Evolutionary conservation across 2,888 invertebrate species (phyloP), one percentile per base, ranked within the genome.

Genomic region (Scaptomyza reducta): DNA sequence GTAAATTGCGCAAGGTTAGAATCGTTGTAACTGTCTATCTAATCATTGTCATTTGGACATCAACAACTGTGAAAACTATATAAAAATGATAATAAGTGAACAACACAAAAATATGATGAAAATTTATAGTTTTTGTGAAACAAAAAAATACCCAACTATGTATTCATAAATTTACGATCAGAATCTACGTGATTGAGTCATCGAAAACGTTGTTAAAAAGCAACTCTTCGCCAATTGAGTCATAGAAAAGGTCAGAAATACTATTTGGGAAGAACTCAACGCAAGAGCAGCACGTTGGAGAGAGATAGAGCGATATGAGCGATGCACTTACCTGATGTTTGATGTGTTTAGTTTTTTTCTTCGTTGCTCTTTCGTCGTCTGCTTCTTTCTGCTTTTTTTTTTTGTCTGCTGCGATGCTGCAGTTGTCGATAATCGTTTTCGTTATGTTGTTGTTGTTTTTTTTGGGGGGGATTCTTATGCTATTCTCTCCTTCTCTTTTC

Each of bases 1-100:
- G 64, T 86, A 81, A 81, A 88, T 81, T 82, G 69, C 68, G 79
- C 83, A 86, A 79, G 62, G 68, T 69, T 87, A 51, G 35, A 56
- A 53, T 38, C 6, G n/a, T 49, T 47, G 7, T 13, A 9, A 6
- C 31, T 33, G 31, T 55, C 63, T 85, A 86, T 86, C 88, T 88
- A 79, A 82, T 78, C 80, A 83, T 54, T 59, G 59, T 14, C 31
- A 62, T 27, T 44, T 40, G 41, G 35, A 79, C 59, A 49, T 9
- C 9, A 13, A 31, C 11, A 45, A 41, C 18, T 18, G 18, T 11
- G 45, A 63, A 60, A 29, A 22, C 22, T 22, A 0, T 3, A 22
- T 22, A 22, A 22, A 22, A 22, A 5, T 2, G 5, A 41, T 11
- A 45, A 27, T 29, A 50, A 50, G 31, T 31, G 44, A 46, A 58